A percentile compares a stretch with the other conserved stretches of the same genome.
Evolutionary conservation across 2,888 invertebrate species (phyloP).

Genomic region (Teleogryllus oceanicus): DNA sequence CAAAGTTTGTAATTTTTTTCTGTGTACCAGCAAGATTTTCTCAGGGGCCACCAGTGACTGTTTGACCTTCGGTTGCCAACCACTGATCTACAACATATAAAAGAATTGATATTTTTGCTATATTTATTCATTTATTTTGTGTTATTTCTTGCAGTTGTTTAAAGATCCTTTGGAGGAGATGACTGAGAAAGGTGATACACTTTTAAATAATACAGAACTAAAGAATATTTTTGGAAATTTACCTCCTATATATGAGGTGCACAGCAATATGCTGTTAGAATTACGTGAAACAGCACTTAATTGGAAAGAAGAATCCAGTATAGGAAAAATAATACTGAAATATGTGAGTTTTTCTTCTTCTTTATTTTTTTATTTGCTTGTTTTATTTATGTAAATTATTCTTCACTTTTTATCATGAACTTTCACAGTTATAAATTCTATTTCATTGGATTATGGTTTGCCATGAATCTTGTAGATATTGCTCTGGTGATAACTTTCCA

Average conservation of each 20-base stretch:
- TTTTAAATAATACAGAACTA: constrained; percentile 85
- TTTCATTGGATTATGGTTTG: too few relatives aligned
- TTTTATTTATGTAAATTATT: background rate
- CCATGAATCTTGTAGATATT: too few relatives aligned
- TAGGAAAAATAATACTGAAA: constrained; percentile 84
- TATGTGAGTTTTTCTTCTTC: constrained; percentile 53
- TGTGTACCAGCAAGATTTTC: too few relatives aligned
- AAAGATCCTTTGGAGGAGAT: constrained; percentile 88
- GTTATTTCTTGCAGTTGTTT: constrained; percentile 67
- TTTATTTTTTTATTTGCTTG: too few relatives aligned
- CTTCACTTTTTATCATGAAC: background rate
- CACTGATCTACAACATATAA: too few relatives aligned
- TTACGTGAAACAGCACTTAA: constrained; percentile 63
- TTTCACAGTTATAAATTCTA: background rate
- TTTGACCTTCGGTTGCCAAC: too few relatives aligned
- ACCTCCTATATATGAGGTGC: constrained; percentile 90
- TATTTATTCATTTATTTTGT: too few relatives aligned
- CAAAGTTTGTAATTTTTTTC: too few relatives aligned
- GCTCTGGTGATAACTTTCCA: too few relatives aligned
- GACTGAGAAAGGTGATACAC: constrained; percentile 70
- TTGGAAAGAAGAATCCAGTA: constrained; percentile 84
- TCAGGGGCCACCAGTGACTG: too few relatives aligned
- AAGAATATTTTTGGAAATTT: constrained; percentile 95
- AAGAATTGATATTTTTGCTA: too few relatives aligned
- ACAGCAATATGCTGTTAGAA: constrained; percentile 72